phyloP scores from a whole-genome alignment of 2,888 invertebrate species.

The Podabrus alpinus region DNA sequence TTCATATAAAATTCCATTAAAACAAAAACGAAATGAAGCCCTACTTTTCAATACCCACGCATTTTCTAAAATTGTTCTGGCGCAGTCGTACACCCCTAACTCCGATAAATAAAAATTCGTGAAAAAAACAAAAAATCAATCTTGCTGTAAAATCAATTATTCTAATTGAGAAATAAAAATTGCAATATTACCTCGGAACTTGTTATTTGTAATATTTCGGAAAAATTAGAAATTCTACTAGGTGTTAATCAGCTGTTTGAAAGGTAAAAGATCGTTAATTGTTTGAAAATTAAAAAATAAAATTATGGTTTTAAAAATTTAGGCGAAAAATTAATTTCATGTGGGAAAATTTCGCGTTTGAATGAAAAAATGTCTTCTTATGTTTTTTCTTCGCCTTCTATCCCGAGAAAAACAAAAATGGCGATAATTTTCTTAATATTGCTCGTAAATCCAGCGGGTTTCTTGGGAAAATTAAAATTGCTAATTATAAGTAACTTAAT shows the following conservation, averaged over 20 bases:
- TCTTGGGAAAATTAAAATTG: not conserved
- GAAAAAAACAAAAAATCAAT: not conserved
- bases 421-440: not conserved
- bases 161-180: not conserved
- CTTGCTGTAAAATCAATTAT: not conserved
- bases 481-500: not conserved
- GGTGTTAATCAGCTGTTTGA: not conserved
- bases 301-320: not conserved
- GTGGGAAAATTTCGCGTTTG: not conserved
- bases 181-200: not conserved
- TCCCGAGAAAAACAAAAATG: not conserved
- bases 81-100: not conserved
- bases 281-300: not conserved
- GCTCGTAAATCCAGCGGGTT: not conserved
- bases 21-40: not conserved
- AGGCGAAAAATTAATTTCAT: no score
- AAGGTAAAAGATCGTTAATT: not conserved
- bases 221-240: not conserved
- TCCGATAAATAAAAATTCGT: not conserved
- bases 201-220: not conserved
- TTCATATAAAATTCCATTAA: not conserved
- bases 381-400: not conserved
- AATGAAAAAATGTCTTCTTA: not conserved
- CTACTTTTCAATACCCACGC: not conserved
- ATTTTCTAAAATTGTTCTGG: not conserved